Base-by-base conservation (phyloP, 2,888 invertebrate genomes). In the Oscheius sp. region DNA sequence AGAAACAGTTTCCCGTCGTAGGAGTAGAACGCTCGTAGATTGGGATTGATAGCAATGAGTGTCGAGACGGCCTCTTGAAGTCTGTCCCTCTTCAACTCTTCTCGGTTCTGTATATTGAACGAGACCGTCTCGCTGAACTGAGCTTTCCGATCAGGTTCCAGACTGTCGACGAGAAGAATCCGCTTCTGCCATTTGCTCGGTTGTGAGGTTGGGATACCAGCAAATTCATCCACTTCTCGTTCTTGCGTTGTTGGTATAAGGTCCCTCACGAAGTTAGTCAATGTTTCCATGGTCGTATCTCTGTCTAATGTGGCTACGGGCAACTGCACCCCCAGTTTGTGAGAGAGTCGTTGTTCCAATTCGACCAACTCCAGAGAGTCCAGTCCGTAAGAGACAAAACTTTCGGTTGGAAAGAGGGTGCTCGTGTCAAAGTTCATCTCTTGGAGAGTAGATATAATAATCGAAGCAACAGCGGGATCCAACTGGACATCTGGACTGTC, bases 281-380 rank as follows among this genome's bases (percentile, higher is more conserved):
- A 29, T 13, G 13, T 50, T n/a, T 21, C 63, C 2, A 63, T 21
- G 5, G 63, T 48, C 1, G 58, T 37, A 21, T 59, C 57, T n/a
- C 37, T n/a, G 21, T 50, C 59, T 21, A 58, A 13, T 11, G 35
- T 32, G 33, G 9, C 48, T 10, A 70, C 58, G 3, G 57, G 48
- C 0, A 63, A 21, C 11, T 63, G 47, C 1, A 37, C 35, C 9
- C 35, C 47, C 21, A 48, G 47, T 9, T 57, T 53, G 1, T 51
- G 10, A 4, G 65, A 65, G 1, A 74, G 48, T 47, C 33, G 33
- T 47, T 59, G 35, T 11, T 68, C 68, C 35, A 74, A 50, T 59
- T 74, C 66, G 4, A 47, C 60, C n/a, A 57, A n/a, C 29, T 74
- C 68, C 58, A 74, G 29, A 1, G 74, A 74, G 29, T 74, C 74